Evolutionary conservation across 2,888 invertebrate species (phyloP).

Genomic region (Philopedon plagiatum): DNA sequence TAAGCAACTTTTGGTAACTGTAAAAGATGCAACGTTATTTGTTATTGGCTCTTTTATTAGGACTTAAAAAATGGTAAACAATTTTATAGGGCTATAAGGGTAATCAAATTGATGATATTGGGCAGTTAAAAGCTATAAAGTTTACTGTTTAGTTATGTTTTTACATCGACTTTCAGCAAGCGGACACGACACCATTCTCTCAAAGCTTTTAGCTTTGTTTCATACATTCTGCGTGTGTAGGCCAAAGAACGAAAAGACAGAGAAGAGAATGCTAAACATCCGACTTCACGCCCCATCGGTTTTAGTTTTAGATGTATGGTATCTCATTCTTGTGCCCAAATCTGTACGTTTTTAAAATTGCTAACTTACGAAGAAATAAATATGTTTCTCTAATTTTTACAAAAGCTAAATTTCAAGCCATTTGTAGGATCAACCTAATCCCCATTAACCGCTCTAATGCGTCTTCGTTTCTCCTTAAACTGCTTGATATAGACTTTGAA

Average conservation of each 20-base stretch:
- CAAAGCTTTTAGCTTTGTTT: no score
- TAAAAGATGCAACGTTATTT: conserved; percentile 26
- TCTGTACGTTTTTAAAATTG: neutral
- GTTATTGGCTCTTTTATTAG: conserved; percentile 7
- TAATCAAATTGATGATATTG: conserved; percentile 10
- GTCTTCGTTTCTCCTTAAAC: conserved; percentile 32
- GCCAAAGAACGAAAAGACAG: no score
- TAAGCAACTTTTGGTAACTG: conserved; percentile 25
- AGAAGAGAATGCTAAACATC: no score
- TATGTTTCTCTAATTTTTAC: neutral
- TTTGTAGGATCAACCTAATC: no score
- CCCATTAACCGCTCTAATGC: no score
- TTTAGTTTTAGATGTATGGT: no score
- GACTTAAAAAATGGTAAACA: conserved; percentile 21
- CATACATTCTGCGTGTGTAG: no score
- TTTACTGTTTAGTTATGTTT: conserved; percentile 9
- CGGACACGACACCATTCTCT: no score
- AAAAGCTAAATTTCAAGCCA: no score
- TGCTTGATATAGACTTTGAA: conserved; percentile 35
- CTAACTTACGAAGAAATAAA: neutral
- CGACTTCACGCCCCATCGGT: no score
- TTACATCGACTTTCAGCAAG: no score
- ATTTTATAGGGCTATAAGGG: conserved; percentile 5
- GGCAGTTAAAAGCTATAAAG: conserved; percentile 7
- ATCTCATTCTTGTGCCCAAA: no score